These are phyloP conservation scores for Cotesia typhae DNA, from an alignment of 1,140 invertebrate species.

Conservation along the genomic window DNA sequence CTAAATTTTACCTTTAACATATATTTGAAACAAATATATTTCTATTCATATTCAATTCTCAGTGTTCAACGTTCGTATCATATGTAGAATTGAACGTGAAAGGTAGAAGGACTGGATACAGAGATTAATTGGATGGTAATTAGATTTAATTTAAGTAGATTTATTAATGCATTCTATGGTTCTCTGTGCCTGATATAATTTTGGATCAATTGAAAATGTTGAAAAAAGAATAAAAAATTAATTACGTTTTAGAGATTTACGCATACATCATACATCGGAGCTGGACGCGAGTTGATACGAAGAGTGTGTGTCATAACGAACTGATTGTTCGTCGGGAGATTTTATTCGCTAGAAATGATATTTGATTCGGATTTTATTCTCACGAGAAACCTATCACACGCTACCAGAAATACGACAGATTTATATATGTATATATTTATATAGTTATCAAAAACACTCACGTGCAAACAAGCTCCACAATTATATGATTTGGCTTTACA, in stretches of 20 bases:
- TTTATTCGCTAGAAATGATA: conserved; percentile 36
- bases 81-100: no score
- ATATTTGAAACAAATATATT: no score
- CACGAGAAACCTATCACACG: conserved; percentile 32
- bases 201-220: no score
- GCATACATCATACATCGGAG: conserved; percentile 16
- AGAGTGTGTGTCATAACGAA: conserved; percentile 42
- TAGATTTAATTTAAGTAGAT: background rate
- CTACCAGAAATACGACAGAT: conserved; percentile 18
- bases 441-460: conserved; percentile 24
- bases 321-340: conserved; percentile 38
- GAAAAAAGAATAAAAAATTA: conserved; percentile 15
- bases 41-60: no score
- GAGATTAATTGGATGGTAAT: background rate
- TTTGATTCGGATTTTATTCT: conserved; percentile 35
- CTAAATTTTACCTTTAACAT: no score
- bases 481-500: background rate
- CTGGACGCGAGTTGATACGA: no score
- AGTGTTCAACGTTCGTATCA: no score
- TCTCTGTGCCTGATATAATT: background rate
- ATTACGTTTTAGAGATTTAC: conserved; percentile 20
- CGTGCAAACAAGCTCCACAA: background rate
- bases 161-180: conserved; percentile 10
- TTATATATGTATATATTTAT: background rate
- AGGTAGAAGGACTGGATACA: no score